Percentiles rank a stretch among this genome's conserved stretches.
These are phyloP conservation scores for Drosophila macrospina DNA, from an alignment of 2,888 invertebrate genomes.

Conservation along the genomic window DNA sequence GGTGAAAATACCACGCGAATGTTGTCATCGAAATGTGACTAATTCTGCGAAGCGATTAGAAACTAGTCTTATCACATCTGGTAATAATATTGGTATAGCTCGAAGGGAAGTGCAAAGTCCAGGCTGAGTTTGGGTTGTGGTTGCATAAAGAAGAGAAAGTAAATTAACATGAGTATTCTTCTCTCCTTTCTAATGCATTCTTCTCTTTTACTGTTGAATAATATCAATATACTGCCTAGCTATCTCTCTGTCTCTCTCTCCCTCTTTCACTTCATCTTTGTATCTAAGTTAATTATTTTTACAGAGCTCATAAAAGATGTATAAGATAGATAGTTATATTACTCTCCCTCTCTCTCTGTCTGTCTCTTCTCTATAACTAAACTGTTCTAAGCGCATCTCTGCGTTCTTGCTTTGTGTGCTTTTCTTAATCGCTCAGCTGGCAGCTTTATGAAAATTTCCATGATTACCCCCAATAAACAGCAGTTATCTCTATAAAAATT, in stretches of 20 bases:
- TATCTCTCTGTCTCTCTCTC: too few relatives aligned
- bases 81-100: background rate
- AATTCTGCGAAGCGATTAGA: conserved; percentile 20
- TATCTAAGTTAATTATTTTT: too few relatives aligned
- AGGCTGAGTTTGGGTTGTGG: background rate
- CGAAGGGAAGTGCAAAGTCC: conserved; percentile 9
- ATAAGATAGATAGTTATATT: too few relatives aligned
- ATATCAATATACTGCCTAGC: too few relatives aligned
- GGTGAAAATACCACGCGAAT: conserved; percentile 16
- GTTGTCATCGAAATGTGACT: conserved; percentile 23
- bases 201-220: too few relatives aligned
- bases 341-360: too few relatives aligned
- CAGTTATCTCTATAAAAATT: conserved; percentile 5
- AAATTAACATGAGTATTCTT: too few relatives aligned
- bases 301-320: too few relatives aligned
- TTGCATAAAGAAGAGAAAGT: too few relatives aligned
- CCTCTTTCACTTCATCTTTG: too few relatives aligned
- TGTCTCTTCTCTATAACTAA: too few relatives aligned
- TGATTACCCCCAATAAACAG: background rate
- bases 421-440: conserved; percentile 2
- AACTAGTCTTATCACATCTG: conserved; percentile 22
- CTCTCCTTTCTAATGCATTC: too few relatives aligned
- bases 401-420: conserved; percentile 6
- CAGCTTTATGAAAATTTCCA: background rate
- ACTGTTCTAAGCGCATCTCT: background rate